Percentiles rank a stretch among this genome's conserved stretches.
Conservation (phyloP, 2,113 vertebrate species). For the Sturnira hondurensis region DNA sequence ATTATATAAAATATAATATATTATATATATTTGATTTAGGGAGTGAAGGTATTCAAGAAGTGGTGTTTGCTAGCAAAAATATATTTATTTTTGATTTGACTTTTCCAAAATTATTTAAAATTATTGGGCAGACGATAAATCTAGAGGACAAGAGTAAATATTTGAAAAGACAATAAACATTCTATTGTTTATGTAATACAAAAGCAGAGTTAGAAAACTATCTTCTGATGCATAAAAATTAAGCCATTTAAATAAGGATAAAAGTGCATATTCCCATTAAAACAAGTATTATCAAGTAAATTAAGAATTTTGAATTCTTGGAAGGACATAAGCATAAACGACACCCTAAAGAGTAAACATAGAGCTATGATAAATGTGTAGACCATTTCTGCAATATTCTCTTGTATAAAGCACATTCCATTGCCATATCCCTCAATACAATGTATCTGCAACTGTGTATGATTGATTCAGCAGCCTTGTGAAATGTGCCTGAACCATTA, state of each 20-base stretch:
- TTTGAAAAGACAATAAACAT: background rate
- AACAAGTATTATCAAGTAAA: background rate
- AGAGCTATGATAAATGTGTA: background rate
- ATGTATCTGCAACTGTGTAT: background rate
- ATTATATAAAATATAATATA: too few species aligned
- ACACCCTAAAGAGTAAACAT: background rate
- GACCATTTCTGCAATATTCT: background rate
- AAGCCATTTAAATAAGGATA: background rate
- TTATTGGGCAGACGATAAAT: background rate
- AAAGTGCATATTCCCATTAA: background rate
- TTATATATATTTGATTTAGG: background rate
- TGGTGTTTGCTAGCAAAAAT: background rate
- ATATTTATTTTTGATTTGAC: background rate
- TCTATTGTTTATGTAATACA: background rate
- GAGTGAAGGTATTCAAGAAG: background rate
- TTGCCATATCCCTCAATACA: background rate
- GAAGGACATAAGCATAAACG: background rate
- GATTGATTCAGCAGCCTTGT: background rate
- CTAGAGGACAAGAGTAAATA: background rate
- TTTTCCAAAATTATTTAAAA: background rate
- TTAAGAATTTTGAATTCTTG: background rate
- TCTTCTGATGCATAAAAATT: background rate
- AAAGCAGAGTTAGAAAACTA: background rate
- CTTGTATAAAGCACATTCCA: background rate
- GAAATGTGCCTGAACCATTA: background rate